Evolutionary conservation across 2,797 vertebrate species (phyloP).

Genomic region (Eremophila alpestris): DNA sequence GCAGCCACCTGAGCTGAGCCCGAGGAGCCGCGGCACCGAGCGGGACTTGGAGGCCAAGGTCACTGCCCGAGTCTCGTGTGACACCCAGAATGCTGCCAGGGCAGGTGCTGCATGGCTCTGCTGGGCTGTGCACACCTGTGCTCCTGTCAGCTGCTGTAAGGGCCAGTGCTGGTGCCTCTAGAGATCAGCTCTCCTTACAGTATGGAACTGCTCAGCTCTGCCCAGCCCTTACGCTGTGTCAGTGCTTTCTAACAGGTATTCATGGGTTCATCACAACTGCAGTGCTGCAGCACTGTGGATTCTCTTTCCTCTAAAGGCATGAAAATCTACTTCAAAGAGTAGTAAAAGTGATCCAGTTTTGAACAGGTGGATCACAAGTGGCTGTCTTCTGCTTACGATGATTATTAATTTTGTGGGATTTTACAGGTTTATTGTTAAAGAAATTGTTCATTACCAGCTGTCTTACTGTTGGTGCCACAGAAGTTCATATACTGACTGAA

Average conservation of each 20-base stretch:
- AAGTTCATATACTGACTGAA: neutral
- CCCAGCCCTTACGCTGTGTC: neutral
- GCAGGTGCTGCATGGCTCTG: neutral
- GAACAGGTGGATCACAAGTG: neutral
- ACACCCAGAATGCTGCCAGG: neutral
- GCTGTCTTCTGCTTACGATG: neutral
- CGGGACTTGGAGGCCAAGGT: rapidly evolving
- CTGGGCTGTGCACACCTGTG: neutral
- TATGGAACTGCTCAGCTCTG: neutral
- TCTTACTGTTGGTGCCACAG: neutral
- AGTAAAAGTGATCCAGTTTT: neutral
- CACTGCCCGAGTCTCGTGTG: neutral
- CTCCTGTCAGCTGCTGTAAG: neutral
- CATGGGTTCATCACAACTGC: neutral
- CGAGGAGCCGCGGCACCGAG: neutral
- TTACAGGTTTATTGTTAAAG: neutral
- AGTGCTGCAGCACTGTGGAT: neutral
- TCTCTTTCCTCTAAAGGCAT: neutral
- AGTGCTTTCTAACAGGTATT: neutral
- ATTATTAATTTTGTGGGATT: neutral
- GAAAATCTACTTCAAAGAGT: neutral
- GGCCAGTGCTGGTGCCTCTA: neutral
- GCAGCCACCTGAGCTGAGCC: neutral
- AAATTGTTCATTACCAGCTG: neutral
- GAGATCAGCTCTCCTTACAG: neutral